Conservation (phyloP, 2,888 invertebrate genomes). For the Mythimna lalbum region DNA sequence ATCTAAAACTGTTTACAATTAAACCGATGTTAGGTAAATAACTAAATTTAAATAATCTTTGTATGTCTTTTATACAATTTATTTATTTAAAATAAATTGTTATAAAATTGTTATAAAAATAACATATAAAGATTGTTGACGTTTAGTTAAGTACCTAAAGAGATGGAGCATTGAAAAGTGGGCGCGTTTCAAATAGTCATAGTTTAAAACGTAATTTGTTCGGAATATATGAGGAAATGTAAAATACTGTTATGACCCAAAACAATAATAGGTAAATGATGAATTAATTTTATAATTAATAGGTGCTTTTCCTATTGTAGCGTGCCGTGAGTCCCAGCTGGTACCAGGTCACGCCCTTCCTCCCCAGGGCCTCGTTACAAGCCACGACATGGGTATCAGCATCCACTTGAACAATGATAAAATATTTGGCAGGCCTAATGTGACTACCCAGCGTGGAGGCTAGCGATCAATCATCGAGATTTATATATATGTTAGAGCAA, state of each 20-base stretch:
- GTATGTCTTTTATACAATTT: too few relatives aligned
- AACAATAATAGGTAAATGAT: slow-evolving; percentile 12
- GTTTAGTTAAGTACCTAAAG: too few relatives aligned
- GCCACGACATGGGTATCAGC: slow-evolving; percentile 34
- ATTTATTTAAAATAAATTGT: too few relatives aligned
- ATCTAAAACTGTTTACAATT: too few relatives aligned
- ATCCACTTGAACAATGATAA: slow-evolving; percentile 34
- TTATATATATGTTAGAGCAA: slow-evolving; percentile 18
- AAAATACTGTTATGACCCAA: slow-evolving; percentile 15
- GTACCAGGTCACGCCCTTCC: slow-evolving; percentile 32
- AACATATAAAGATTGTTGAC: too few relatives aligned
- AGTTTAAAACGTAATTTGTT: neutral
- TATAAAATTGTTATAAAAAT: too few relatives aligned
- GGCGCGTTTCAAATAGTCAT: neutral
- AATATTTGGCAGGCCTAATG: slow-evolving; percentile 31
- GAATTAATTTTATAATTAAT: slow-evolving; percentile 50
- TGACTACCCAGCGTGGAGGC: slow-evolving; percentile 8
- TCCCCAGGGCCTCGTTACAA: slow-evolving; percentile 44
- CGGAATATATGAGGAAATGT: slow-evolving; percentile 4
- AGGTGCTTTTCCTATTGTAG: slow-evolving; percentile 29
- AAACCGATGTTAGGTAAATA: too few relatives aligned
- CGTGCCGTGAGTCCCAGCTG: slow-evolving; percentile 40
- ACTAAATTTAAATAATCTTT: too few relatives aligned
- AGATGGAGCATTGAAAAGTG: neutral
- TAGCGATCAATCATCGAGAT: slow-evolving; percentile 41